Evolutionary conservation across 2,888 invertebrate species (phyloP).

Genomic region (Meteorus colon): DNA sequence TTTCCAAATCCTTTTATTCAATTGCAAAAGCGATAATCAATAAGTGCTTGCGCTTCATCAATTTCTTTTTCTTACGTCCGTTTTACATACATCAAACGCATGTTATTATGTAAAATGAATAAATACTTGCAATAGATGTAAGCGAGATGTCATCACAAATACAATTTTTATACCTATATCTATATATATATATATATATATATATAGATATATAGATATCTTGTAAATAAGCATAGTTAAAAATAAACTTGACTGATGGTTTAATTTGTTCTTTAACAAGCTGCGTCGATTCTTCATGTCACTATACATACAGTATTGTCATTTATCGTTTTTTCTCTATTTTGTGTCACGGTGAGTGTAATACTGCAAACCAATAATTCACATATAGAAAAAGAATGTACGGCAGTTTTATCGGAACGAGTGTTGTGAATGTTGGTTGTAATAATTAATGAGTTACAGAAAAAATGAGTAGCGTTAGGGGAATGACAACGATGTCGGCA

Average conservation of each 20-base stretch:
- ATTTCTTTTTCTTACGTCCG: background rate
- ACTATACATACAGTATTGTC: background rate
- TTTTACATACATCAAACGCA: background rate
- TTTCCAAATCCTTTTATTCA: no score
- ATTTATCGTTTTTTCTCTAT: slow-evolving; percentile 8
- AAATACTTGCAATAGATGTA: background rate
- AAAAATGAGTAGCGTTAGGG: background rate
- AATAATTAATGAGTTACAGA: slow-evolving; percentile 23
- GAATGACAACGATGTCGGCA: background rate
- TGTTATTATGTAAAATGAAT: background rate
- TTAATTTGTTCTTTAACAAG: slow-evolving; percentile 43
- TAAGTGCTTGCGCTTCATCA: background rate
- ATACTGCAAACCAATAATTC: slow-evolving; percentile 39
- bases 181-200: background rate
- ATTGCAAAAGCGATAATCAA: no score
- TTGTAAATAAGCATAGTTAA: slow-evolving; percentile 19
- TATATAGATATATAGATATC: background rate
- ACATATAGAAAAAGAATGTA: slow-evolving; percentile 18
- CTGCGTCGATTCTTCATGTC: slow-evolving; percentile 28
- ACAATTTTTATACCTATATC: background rate
- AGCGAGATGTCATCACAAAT: background rate
- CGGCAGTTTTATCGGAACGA: background rate
- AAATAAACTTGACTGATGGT: slow-evolving; percentile 37
- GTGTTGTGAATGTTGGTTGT: background rate
- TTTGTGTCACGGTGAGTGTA: slow-evolving; percentile 32